Base-by-base conservation (phyloP, 2,888 invertebrate genomes). In the Coremacera marginata region DNA sequence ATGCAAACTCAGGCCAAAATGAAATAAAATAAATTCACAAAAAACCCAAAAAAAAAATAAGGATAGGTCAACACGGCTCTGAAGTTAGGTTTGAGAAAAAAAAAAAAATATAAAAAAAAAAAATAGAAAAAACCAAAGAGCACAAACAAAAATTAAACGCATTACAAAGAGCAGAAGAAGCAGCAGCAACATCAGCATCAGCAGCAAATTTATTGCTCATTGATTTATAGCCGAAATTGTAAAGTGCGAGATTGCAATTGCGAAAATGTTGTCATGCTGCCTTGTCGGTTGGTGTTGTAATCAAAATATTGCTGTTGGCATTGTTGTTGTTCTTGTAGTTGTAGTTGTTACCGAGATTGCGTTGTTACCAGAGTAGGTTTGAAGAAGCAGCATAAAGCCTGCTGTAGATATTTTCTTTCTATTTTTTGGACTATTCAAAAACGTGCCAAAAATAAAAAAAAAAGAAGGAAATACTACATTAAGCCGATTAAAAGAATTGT, bases 221-320 rank as follows among this genome's bases (percentile, higher is more conserved):
- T 83, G 83, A 83, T 83, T 83, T 83, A 83, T 82, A 82, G 70
- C 80, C 82, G 63, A 82, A 82, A 83, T 82, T 83, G 83, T 81
- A 81, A 83, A 83, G 83, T 83, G 83, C 82, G 83, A 83, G 82
- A 83, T 82, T 83, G 82, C 81, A 82, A 82, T 82, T 82, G 82
- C 81, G 78, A 81, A 78, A 76, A 70, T 76, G 65, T 65, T 78
- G 75, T 75, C 78, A 71, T 63, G 63, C 52, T 71, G 68, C 71
- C 80, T 78, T 79, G 71, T 79, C 79, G 78, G 67, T 75, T 68
- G 77, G 51, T 60, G 76, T 57, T 71, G 77, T 37, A 75, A 76
- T 78, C 62, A 73, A 71, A 70, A 51, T 51, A 65, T 44, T 63
- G 74, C n/a, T 34, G 63, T 60, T 75, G 62, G 9, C 22, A 73